These are phyloP conservation scores for Pseudorhiza aurosa DNA, from an alignment of 30 jellyfish, hydroid and myxozoan genomes.

Conservation along the genomic window DNA sequence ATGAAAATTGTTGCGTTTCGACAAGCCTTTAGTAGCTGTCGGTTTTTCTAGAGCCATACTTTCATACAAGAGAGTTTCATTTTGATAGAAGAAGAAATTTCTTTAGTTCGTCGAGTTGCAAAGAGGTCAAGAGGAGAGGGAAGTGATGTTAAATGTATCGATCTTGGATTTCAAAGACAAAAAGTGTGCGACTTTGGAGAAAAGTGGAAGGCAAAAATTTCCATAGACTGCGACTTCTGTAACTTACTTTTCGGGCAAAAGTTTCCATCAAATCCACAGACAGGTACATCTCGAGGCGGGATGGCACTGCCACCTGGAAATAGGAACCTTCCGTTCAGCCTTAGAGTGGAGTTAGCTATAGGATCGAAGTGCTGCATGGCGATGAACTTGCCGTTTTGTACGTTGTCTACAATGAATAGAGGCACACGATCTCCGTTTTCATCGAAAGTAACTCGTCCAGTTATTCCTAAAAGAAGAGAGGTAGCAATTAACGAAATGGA, in stretches of 20 bases:
- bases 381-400: conserved; percentile 50
- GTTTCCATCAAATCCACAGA: conserved; percentile 85
- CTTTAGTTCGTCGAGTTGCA: no score
- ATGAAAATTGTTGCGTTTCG: no score
- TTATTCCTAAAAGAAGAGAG: conserved; percentile 56
- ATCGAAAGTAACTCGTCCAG: conserved; percentile 82
- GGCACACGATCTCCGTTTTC: conserved; percentile 90
- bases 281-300: conserved; percentile 84
- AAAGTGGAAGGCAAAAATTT: no score
- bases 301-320: conserved; percentile 77
- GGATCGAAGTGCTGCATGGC: conserved; percentile 73
- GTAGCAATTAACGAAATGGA: not conserved
- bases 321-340: conserved; percentile 1
- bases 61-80: no score
- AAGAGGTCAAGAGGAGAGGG: no score
- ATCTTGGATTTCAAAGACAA: no score
- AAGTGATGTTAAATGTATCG: no score
- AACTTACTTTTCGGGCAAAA: conserved; percentile 54
- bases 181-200: no score
- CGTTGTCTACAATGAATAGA: conserved; percentile 44
- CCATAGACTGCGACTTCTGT: no score
- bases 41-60: no score
- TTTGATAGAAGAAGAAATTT: no score
- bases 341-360: conserved; percentile 8
- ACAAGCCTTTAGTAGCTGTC: no score